These are phyloP conservation scores for Gobionotothen gibberifrons DNA, from an alignment of 2,797 vertebrate species.

Conservation along the genomic window DNA sequence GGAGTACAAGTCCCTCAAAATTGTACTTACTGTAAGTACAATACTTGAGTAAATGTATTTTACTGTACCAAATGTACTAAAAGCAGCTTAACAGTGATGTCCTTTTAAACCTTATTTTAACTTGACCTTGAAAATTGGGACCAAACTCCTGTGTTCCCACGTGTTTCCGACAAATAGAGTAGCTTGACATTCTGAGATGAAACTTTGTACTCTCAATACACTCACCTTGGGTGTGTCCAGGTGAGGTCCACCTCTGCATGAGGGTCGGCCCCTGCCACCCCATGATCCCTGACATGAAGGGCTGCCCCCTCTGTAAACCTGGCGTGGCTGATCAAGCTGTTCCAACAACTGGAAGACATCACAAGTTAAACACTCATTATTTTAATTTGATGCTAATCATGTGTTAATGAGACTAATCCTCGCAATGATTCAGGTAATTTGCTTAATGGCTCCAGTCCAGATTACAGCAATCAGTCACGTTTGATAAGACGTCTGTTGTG, in stretches of 20 bases:
- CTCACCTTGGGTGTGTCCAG: slow-evolving; percentile 38
- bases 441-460: slow-evolving; percentile 99
- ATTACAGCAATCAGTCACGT: slow-evolving; percentile 99
- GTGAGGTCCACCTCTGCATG: slow-evolving; percentile 15
- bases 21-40: too few species aligned
- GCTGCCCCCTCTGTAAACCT: slow-evolving; percentile 82
- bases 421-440: slow-evolving; percentile 99
- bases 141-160: not conserved
- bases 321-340: slow-evolving; percentile 97
- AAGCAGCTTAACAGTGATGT: not conserved
- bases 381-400: slow-evolving; percentile 99
- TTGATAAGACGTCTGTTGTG: slow-evolving; percentile 96
- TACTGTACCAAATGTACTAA: not conserved
- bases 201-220: not conserved
- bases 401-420: slow-evolving; percentile 99
- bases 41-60: too few species aligned
- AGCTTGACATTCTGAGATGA: not conserved
- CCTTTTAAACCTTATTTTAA: not conserved
- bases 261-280: slow-evolving; percentile 60
- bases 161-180: not conserved
- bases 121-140: not conserved
- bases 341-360: slow-evolving; percentile 99
- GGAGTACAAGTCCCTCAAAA: too few species aligned
- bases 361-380: slow-evolving; percentile 99
- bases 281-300: slow-evolving; percentile 77